Evolutionary conservation across 2,888 invertebrate species (phyloP), one percentile per base, ranked within the genome.

Genomic region (Epistrophe eligans): DNA sequence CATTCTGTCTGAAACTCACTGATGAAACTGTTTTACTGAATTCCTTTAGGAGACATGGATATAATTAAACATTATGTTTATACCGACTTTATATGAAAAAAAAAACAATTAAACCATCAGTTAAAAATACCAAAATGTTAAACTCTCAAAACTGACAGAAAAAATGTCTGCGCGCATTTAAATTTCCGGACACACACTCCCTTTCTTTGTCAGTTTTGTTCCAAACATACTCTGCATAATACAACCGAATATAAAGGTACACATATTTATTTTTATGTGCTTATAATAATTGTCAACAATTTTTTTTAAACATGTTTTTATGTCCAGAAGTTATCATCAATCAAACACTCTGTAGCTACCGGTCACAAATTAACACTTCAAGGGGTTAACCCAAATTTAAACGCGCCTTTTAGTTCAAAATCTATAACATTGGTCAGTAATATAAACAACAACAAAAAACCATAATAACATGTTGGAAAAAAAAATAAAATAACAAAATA

Each of bases 271-370:
- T n/a, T 19, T 2, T 15, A 15, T 8, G 24, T 28, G 45, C 62
- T 32, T 50, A 38, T 45, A 67, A 38, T 45, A 67, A 45, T 32
- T 76, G 71, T 80, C 80, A 58, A 71, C 66, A 45, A 57, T 72
- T 35, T 52, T 24, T 52, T 17, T 52, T 6, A 40, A 52, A 66
- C 66, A 76, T 66, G 58, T 50, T 35, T 9, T 19, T 40, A 24
- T 62, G 81, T 64, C 67, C 81, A 40, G 45, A 80, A 45, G 81
- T 80, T 60, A 70, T 66, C 80, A 84, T 84, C 84, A 84, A 84
- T 84, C 84, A 84, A 58, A 52, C 60, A 45, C 60, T 40, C 57
- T 24, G 32, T 38, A 66, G 84, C 80, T 84, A 84, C 81, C 80
- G 67, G 84, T 84, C 77, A 48, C 67, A 9, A 77, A 35, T 72